These are phyloP conservation scores for Atrina japonica DNA, from an alignment of 2,888 invertebrate genomes.

Conservation along the genomic window DNA sequence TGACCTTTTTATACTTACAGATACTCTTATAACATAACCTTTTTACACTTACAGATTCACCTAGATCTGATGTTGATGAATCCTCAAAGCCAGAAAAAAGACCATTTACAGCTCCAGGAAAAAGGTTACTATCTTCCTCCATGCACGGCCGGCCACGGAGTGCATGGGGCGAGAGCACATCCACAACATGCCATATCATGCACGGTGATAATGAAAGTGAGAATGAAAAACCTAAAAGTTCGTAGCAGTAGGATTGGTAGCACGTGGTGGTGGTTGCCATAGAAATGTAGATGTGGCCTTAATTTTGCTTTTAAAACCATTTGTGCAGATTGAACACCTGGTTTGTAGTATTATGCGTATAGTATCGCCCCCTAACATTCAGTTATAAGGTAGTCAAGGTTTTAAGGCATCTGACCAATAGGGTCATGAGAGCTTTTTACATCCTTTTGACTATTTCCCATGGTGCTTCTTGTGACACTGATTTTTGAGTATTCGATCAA, in stretches of 20 bases:
- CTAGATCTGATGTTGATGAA: conserved; percentile 59
- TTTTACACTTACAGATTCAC: conserved; percentile 54
- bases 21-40: too few relatives aligned
- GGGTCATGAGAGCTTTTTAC: too few relatives aligned
- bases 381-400: too few relatives aligned
- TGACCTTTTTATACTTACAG: conserved; percentile 44
- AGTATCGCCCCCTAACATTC: too few relatives aligned
- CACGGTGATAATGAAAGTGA: conserved; percentile 43
- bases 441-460: too few relatives aligned
- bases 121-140: conserved; percentile 47
- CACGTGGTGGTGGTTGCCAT: conserved; percentile 21
- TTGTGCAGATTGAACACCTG: too few relatives aligned
- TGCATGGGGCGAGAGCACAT: conserved; percentile 43
- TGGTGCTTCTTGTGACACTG: too few relatives aligned
- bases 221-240: conserved; percentile 40
- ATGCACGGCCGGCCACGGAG: conserved; percentile 51
- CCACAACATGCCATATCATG: conserved; percentile 33
- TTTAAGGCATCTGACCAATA: too few relatives aligned
- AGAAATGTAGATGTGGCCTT: conserved; percentile 15
- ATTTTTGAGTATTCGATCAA: too few relatives aligned
- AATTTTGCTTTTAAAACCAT: background rate
- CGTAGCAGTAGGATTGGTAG: conserved; percentile 24
- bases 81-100: conserved; percentile 40
- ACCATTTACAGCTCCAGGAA: conserved; percentile 53
- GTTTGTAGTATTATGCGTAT: too few relatives aligned